Conservation (phyloP, 2,888 invertebrate species). For the Conchocele bisecta region DNA sequence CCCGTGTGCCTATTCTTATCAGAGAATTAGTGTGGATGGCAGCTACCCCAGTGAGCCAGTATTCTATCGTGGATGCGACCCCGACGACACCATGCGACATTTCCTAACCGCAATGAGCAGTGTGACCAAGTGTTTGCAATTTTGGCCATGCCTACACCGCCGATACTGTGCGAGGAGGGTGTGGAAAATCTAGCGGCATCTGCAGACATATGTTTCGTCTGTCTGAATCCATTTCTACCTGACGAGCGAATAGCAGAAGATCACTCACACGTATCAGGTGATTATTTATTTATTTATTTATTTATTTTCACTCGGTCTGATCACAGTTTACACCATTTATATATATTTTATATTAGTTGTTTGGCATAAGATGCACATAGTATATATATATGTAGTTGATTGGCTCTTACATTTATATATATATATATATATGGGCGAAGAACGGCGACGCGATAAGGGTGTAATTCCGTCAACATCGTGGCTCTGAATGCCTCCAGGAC, state of each 20-base stretch:
- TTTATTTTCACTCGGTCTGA: not conserved
- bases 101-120: conserved; percentile 1
- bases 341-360: too few relatives aligned
- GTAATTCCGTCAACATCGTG: conserved; percentile 6
- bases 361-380: too few relatives aligned
- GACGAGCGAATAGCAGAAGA: not conserved
- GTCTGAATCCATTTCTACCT: not conserved
- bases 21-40: not conserved
- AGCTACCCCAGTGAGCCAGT: not conserved
- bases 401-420: too few relatives aligned
- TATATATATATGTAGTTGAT: too few relatives aligned
- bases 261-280: conserved; percentile 8
- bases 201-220: not conserved
- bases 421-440: too few relatives aligned
- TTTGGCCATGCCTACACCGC: not conserved
- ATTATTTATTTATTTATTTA: not conserved
- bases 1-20: conserved; percentile 4
- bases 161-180: conserved; percentile 5
- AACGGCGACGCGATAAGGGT: too few relatives aligned
- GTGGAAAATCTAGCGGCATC: conserved; percentile 10
- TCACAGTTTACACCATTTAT: too few relatives aligned
- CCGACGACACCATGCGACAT: not conserved
- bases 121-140: not conserved
- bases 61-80: not conserved
- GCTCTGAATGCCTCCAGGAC: conserved; percentile 7